Base-by-base conservation (phyloP, 2,797 vertebrate genomes). In the Cryptoprocta ferox region DNA sequence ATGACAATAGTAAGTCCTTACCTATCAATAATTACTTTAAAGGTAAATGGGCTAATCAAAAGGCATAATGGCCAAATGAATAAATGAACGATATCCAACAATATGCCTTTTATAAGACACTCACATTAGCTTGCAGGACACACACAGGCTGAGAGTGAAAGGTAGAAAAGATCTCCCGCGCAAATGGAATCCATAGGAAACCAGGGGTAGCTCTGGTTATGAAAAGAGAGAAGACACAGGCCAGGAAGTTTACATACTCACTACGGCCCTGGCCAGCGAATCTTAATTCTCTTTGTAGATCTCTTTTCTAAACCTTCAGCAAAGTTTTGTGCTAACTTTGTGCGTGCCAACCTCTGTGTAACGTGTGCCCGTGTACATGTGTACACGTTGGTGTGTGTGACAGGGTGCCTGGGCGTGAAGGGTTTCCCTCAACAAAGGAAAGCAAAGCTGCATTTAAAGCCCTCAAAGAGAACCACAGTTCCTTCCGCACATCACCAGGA, bases 331-430 rank as follows among this genome's bases (percentile, higher is more conserved):
- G n/a, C n/a, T 53, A 35, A 71, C 63, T 71, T 50, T 37, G 19
- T 56, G 14, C 50, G 5, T n/a, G 48, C n/a, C 86, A 11, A 56
- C 32, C 37, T 19, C 59, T 92, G 16, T 16, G 12, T 32, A 30
- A 42, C n/a, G 48, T 45, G 30, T 50, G 21, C n/a, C 14, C 0
- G 0, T n/a, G 28, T 61, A 15, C n/a, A 18, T 0, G 0, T n/a
- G 28, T 61, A 15, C 7, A 21, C 8, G 26, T 1, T n/a, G 18
- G 9, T 86, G 26, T 59, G n/a, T 63, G 13, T 7, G 14, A 83
- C 26, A 2, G 19, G 37, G 3, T 10, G 42, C 53, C 39, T 26
- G 19, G 13, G 10, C 82, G 61, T 13, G 9, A 70, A 61, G 56
- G 1, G 5, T 28, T 79, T 45, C 32, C 65, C 4, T 63, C 24